Base-by-base conservation (phyloP, 1,140 invertebrate species). In the Thaumetopoea pityocampa region DNA sequence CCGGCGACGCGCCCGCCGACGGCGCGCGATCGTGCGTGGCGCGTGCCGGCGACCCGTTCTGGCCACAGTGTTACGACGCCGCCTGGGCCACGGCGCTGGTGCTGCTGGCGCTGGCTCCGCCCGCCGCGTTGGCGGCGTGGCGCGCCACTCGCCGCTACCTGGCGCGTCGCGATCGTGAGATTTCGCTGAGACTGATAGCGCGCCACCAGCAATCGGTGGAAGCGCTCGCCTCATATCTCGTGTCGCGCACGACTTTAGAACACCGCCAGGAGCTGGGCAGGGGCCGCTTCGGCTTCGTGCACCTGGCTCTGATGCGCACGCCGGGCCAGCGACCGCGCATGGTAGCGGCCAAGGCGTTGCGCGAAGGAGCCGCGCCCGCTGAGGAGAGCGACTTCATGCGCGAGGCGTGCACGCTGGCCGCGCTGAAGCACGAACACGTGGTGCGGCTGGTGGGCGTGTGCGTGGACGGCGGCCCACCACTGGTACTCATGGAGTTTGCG, bases 341-440 rank as follows among this genome's bases (percentile, higher is more conserved):
- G 1, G 94, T 97, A 0, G 96, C 96, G 5, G 95, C 97, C 0
- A 98, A 98, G 80, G 96, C 96, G 0, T 83, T 97, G 0, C 42
- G 37, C 18, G 96, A 97, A 74, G 78, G 90, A 5, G 93, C 93
- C 1, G 93, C 92, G 1, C 90, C 90, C 0, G 90, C 90, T 4
- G 95, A 97, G 56, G 93, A 96, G 64, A 96, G 96, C n/a, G 95
- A 97, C 70, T 97, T 97, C 55, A 85, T 97, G n/a, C 92, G 93
- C 34, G 96, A 98, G 72, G 95, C 95, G 0, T 40, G 41, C 24
- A 41, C 16, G 8, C 36, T 51, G 3, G 42, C 35, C 8, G n/a
- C 35, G 15, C 38, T 98, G 70, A 91, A 95, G 29, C 96, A 98
- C 68, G 91, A 92, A 48, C 98, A 98, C 69, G 93, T 98, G 16